Evolutionary conservation across 1,140 invertebrate genomes (phyloP), one percentile per base, ranked within the genome.

Genomic region (Drosophila kepulauana): DNA sequence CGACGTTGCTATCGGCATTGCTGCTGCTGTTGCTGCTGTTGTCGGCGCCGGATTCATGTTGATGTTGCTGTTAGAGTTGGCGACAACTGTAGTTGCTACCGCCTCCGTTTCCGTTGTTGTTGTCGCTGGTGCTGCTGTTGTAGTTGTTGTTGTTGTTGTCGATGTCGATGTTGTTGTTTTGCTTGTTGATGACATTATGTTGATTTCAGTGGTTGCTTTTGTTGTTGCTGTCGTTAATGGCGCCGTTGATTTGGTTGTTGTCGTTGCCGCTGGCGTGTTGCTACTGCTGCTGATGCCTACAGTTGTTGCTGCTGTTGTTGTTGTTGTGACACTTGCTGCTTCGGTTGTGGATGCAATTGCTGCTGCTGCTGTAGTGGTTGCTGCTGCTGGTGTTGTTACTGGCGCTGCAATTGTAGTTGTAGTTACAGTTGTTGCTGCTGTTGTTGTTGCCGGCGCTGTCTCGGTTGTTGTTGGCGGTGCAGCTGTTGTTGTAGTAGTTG

Each of bases 81-180:
- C 5, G 43, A 65, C 74, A 15, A 33, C 28, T 13, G 30, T 51
- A 10, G 35, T 41, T 57, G 54, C 15, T 57, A 41, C 33, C 15
- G 54, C 16, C 69, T 75, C 45, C 61, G 52, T 45, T 68, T 56
- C 25, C 28, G 78, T 72, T 49, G 28, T 16, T 64, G 33, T 45
- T 68, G 64, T 45, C 56, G 41, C 28, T 54, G 63, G 7, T 46
- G 75, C 38, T 75, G 59, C 33, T 16, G 71, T 10, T 59, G 70
- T 48, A 6, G 11, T 15, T 15, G 16, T 30, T n/a, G 72, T 30
- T 57, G 68, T 41, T 48, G 73, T 20, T 54, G 57, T 7, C 28
- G 45, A 5, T 4, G 46, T 16, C 6, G 46, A 11, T 13, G 8
- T 43, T 58, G 46, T 25, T 20, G 61, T 25, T 28, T 61, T n/a